Evolutionary conservation across 35 echinoderm and acorn worm species (phyloP).

Genomic region (Apostichopus californicus): DNA sequence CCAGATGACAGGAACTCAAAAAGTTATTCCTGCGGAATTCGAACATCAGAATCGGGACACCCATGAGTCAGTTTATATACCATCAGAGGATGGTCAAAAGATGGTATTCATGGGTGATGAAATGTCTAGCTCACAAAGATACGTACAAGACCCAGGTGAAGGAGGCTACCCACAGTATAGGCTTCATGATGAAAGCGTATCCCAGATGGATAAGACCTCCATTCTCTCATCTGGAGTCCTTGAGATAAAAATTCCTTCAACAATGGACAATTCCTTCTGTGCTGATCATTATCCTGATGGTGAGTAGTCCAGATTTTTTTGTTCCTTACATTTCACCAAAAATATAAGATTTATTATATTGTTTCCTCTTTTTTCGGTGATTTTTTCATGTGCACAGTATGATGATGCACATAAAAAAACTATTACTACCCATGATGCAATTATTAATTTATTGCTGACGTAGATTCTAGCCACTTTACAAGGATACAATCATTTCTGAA

Average conservation of each 20-base stretch:
- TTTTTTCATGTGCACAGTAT: too few relatives aligned
- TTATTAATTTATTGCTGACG: too few relatives aligned
- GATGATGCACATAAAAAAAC: too few relatives aligned
- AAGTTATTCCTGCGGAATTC: not conserved
- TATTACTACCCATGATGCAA: too few relatives aligned
- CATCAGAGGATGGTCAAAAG: not conserved
- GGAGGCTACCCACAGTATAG: not conserved
- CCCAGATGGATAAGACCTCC: not conserved
- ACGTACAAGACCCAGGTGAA: not conserved
- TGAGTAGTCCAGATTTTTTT: not conserved
- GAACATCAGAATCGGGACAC: not conserved
- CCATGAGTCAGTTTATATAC: not conserved
- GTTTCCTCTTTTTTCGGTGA: too few relatives aligned
- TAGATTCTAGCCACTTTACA: too few relatives aligned
- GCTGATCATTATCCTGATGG: not conserved
- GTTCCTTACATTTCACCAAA: too few relatives aligned
- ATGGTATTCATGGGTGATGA: not conserved
- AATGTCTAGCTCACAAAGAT: not conserved
- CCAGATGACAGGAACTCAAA: not conserved
- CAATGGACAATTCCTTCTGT: not conserved
- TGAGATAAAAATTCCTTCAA: slow-evolving; percentile 11
- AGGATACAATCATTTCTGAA: too few relatives aligned
- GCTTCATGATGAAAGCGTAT: not conserved
- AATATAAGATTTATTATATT: too few relatives aligned
- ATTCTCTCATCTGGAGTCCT: slow-evolving; percentile 10